Percentiles rank a stretch among this genome's conserved stretches.
Evolutionary conservation across 2,797 vertebrate species (phyloP).

Genomic region (Onychomys leucogaster): DNA sequence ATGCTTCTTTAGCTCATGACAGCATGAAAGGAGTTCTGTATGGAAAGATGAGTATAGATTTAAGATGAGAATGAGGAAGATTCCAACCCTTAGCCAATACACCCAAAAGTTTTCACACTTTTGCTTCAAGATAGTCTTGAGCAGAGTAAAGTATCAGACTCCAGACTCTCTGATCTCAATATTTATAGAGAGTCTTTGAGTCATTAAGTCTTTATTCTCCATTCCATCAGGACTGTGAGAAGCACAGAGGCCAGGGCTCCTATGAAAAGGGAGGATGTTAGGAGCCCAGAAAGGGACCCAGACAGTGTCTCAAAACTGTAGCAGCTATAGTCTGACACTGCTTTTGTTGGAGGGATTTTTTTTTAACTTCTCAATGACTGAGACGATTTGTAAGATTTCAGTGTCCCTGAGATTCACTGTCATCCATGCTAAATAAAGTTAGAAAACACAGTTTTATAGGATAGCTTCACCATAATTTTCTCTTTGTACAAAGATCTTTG

Average conservation of each 20-base stretch:
- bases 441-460: neutral
- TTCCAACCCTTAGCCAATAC: neutral
- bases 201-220: neutral
- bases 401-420: neutral
- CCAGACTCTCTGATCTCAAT: neutral
- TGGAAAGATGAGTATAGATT: neutral
- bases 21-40: neutral
- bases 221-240: neutral
- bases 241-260: neutral
- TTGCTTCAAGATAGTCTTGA: neutral
- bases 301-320: neutral
- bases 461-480: neutral
- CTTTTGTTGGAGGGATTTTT: neutral
- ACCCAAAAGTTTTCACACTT: neutral
- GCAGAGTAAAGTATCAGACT: neutral
- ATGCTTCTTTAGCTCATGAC: neutral
- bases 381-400: neutral
- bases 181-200: neutral
- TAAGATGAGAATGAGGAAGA: slow-evolving; percentile 8
- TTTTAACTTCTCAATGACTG: neutral
- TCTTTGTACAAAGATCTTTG: neutral
- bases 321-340: neutral
- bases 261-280: neutral
- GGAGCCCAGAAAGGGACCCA: neutral
- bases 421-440: neutral